A percentile compares a stretch with the other conserved stretches of the same genome.
Evolutionary conservation across 2,888 invertebrate genomes (phyloP).

Genomic region (Teinopalpus imperialis): DNA sequence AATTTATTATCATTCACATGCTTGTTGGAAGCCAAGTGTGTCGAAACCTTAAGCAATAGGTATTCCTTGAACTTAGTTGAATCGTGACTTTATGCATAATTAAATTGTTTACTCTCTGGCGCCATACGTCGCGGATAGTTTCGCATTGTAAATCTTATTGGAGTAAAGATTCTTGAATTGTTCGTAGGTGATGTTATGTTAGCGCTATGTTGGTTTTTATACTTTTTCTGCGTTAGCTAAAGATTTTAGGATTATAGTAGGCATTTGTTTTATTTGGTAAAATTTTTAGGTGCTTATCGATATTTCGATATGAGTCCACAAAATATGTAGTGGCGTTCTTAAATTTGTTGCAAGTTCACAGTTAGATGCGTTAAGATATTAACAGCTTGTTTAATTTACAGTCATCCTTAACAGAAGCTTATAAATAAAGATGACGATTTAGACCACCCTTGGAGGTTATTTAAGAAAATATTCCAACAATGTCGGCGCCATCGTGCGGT

Average conservation of each 20-base stretch:
- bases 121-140: conserved; percentile 65
- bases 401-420: too few species aligned
- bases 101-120: conserved; percentile 68
- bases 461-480: conserved; percentile 62
- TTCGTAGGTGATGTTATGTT: conserved; percentile 46
- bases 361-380: too few species aligned
- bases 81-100: conserved; percentile 72
- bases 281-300: too few species aligned
- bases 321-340: too few species aligned
- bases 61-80: conserved; percentile 53
- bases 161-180: conserved; percentile 55
- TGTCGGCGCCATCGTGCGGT: conserved; percentile 49
- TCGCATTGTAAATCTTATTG: conserved; percentile 61
- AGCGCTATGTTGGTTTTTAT: conserved; percentile 41
- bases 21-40: neutral
- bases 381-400: too few species aligned
- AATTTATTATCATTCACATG: too few species aligned
- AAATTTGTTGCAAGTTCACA: too few species aligned
- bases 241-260: too few species aligned
- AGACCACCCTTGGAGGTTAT: conserved; percentile 71
- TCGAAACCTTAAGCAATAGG: conserved; percentile 14
- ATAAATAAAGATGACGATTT: conserved; percentile 42
- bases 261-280: too few species aligned
- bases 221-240: too few species aligned
- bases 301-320: too few species aligned